phyloP scores from a whole-genome alignment of 1,140 invertebrate genomes.

The Paralvinella palmiformis region DNA sequence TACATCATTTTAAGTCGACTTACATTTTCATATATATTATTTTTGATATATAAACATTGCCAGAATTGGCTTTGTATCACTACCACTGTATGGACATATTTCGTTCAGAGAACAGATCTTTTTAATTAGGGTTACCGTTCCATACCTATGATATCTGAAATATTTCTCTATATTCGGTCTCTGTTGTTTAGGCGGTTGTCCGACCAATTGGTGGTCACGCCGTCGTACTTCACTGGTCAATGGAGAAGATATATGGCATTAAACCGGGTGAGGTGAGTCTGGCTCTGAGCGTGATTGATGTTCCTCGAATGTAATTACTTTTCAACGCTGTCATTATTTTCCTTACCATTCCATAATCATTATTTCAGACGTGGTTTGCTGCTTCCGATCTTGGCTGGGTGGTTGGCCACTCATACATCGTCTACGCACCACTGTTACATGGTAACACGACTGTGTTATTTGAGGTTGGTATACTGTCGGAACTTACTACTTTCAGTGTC shows the following conservation, averaged over 20 bases:
- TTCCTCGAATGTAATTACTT: not conserved
- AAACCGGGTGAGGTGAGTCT: slow-evolving; percentile 60
- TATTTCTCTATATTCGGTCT: no score
- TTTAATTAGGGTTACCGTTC: no score
- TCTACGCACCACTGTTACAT: slow-evolving; percentile 78
- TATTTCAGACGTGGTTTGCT: slow-evolving; percentile 67
- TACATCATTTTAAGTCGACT: no score
- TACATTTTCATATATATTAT: no score
- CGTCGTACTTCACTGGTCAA: slow-evolving; percentile 74
- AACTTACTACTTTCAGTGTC: no score
- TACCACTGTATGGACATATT: no score
- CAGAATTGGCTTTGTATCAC: no score
- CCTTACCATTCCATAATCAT: not conserved
- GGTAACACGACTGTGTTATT: slow-evolving; percentile 82
- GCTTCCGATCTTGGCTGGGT: slow-evolving; percentile 86
- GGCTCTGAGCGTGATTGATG: not conserved
- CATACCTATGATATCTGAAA: no score
- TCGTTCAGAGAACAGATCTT: no score
- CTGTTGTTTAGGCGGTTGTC: slow-evolving; percentile 51
- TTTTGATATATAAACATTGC: no score
- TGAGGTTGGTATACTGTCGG: no score
- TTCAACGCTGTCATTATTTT: not conserved
- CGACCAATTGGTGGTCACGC: slow-evolving; percentile 81
- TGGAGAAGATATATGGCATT: slow-evolving; percentile 76
- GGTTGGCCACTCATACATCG: slow-evolving; percentile 89